Evolutionary conservation across 1,140 invertebrate genomes (phyloP), one percentile per base, ranked within the genome.

Genomic region (Drosophila guanche): DNA sequence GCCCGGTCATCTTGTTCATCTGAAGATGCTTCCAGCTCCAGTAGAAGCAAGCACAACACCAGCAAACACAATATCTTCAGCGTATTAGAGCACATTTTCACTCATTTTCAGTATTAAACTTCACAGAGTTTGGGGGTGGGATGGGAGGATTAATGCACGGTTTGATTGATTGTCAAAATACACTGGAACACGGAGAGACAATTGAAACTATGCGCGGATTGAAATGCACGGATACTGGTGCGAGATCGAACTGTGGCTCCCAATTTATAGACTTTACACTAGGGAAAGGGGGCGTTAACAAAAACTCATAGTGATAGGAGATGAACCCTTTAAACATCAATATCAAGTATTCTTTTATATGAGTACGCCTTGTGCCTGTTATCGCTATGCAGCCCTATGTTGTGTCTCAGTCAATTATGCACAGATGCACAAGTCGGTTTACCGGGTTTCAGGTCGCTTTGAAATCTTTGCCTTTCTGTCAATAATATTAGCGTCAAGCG

Each of bases 251-350:
- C 12, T n/a, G 14, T 5, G 51, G 2, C 33, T 57, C 37, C 1
- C 20, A 33, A 52, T 74, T 74, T 74, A 74, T 73, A 73, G 33
- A 37, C 12, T 8, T 37, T 22, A 12, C 20, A 14, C 12, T 2
- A 51, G 6, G 40, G 41, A 74, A 65, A 74, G 51, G 55, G 70
- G 70, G 70, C 70, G 70, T 73, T 7, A 62, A 10, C 58, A 22
- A 62, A 62, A 51, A 37, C n/a, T 47, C 12, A n/a, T 22, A n/a
- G 20, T 27, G 5, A 62, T 14, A 14, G 5, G 8, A 47, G 33
- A 37, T 37, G 12, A 37, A 37, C 10, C 10, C 12, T 37, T 37
- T 12, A 12, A 37, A 12, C 12, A 37, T 12, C 33, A 37, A 37
- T 37, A 37, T 37, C 10, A 37, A 33, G 33, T 4, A 37, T 20